Base-by-base conservation (phyloP, 2,797 vertebrate species). In the Parauchenoglanis ngamensis region DNA sequence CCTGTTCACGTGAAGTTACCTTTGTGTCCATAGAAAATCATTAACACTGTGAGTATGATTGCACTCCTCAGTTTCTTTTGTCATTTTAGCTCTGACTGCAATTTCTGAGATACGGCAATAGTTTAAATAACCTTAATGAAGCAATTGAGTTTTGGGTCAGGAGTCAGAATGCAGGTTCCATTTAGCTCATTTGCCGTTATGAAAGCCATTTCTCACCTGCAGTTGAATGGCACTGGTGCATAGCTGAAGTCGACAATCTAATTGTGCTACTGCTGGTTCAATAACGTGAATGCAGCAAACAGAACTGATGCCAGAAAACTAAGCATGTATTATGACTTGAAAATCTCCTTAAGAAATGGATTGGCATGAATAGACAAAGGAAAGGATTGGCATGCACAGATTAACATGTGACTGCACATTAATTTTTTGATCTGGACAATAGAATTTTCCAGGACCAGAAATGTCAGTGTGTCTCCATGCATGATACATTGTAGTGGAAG, bases 401-500 rank as follows among this genome's bases (percentile, higher is more conserved):
- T 44, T 52, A 17, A 28, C 5, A 68, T 7, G 12, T 21, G 63
- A 68, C 12, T 23, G 81, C 46, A 54, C 40, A 31, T 63, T 5
- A 23, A 54, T 78, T 56, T 19, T 56, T 56, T 40, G 68, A 77
- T 8, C 49, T 8, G 80, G 35, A 19, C 46, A 54, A 85, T 76
- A 83, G 40, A 63, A 56, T 15, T 67, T 31, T 77, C 46, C 28
- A 83, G 8, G 52, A 70, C 31, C n/a, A 12, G 46, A 44, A 57
- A 28, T 78, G 11, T 35, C 54, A 86, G 28, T 25, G 52, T 84
- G 75, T 73, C 67, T 72, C 80, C 31, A 56, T 81, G 84, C 77
- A 49, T 87, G 49, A 78, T 85, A 83, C 78, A 52, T 83, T 78
- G 77, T 65, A 67, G 88, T 78, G 63, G 89, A 85, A 89, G 70